Evolutionary conservation across 2,113 vertebrate species (phyloP), one percentile per base, ranked within the genome.

Genomic region (Platysteira castanea): DNA sequence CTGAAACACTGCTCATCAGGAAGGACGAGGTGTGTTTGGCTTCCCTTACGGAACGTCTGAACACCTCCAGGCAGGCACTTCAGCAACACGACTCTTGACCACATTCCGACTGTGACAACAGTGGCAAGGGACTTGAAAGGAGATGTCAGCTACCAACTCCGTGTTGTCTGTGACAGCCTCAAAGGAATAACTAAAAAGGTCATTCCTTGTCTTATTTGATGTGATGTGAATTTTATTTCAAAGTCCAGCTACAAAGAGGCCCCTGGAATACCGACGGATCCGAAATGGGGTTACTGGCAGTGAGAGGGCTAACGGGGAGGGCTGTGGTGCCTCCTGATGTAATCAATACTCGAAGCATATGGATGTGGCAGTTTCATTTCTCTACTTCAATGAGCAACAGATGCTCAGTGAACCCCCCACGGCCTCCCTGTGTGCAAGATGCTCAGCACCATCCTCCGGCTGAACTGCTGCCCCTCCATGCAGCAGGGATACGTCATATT

Each of bases 141-240:
- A 90, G 89, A 67, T 75, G 79, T 61, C 95, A 96, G 73, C 33
- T 84, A 67, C 90, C 82, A 79, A 79, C 61, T 60, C 24, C 0
- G 0, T 67, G 67, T 77, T 1, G 0, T 69, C 52, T 90, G 56
- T 41, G 88, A 78, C 74, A 89, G 56, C 44, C 71, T 92, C 94
- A 87, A 89, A 95, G 73, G 94, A 78, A 63, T 86, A 86, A 81
- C 79, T 92, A 80, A 93, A 95, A 97, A 95, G 89, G 86, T 95
- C 86, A 49, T 59, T 84, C 52, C 21, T 56, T 74, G 63, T 47
- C 79, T 93, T 74, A 92, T 84, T 70, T 89, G 64, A 89, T 84
- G 73, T 37, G 64, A 89, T 61, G 22, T 65, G 93, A 92, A 89
- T 59, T 84, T 31, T 77, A 89, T 82, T 91, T 97, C 81, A 68